Evolutionary conservation across 2,113 vertebrate genomes (phyloP).

Genomic region (Clinocottus analis): DNA sequence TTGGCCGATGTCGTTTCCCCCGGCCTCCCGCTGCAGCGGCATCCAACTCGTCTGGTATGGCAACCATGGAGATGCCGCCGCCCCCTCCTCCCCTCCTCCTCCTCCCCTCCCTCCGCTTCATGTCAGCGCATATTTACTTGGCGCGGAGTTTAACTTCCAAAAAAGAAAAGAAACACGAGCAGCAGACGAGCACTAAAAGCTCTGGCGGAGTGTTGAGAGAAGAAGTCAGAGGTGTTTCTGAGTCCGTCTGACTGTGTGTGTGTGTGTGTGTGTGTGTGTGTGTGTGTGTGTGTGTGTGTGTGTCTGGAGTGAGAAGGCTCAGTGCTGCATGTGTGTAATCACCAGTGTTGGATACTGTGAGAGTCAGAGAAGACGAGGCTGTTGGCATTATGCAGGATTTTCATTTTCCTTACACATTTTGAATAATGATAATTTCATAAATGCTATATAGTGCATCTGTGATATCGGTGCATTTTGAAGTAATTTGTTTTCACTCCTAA

Average conservation of each 20-base stretch:
- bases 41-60: conserved; percentile 54
- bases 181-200: conserved; percentile 22
- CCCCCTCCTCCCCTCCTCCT: not conserved
- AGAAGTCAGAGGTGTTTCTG: conserved; percentile 22
- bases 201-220: conserved; percentile 4
- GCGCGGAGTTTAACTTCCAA: conserved; percentile 23
- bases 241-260: not conserved
- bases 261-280: rapidly evolving
- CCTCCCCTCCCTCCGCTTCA: not conserved
- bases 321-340: not conserved
- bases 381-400: not conserved
- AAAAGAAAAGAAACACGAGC: conserved; percentile 4
- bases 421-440: not conserved
- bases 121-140: conserved; percentile 42
- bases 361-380: not conserved
- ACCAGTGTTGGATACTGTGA: not conserved
- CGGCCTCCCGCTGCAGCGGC: conserved; percentile 44
- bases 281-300: not conserved
- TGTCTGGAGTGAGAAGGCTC: not conserved
- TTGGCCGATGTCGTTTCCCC: conserved; percentile 24
- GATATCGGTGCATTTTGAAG: not conserved
- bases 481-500: not conserved
- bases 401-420: not conserved
- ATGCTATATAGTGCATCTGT: not conserved
- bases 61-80: conserved; percentile 42